Conservation (phyloP, 2,797 vertebrate species). For the Danionella dracula region DNA sequence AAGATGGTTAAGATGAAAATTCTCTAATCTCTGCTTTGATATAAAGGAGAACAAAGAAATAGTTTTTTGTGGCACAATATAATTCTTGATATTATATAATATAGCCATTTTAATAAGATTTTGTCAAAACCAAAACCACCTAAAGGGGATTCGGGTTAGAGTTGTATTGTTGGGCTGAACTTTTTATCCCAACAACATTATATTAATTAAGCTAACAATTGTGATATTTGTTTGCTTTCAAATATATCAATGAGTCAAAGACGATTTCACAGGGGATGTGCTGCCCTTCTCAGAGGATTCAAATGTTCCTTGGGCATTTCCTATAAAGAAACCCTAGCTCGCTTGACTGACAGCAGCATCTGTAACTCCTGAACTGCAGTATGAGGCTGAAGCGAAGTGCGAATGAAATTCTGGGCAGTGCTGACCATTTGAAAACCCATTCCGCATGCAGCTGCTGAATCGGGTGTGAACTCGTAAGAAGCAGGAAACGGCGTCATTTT, state of each 20-base stretch:
- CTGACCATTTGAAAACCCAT: neutral
- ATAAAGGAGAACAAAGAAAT: no score
- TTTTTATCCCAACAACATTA: no score
- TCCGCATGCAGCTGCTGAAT: constrained; percentile 9
- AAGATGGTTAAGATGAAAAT: no score
- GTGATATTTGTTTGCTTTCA: no score
- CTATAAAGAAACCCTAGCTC: constrained; percentile 9
- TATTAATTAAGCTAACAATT: no score
- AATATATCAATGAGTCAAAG: neutral
- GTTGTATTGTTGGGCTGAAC: no score
- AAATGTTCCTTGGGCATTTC: constrained; percentile 32
- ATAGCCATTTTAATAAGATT: no score
- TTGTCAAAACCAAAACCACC: no score
- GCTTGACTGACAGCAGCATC: constrained; percentile 33
- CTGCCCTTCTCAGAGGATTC: constrained; percentile 2
- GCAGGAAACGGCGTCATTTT: neutral
- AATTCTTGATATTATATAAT: no score
- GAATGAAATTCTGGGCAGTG: neutral
- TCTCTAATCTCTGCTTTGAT: no score
- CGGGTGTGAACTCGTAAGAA: neutral
- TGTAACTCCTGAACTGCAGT: constrained; percentile 1
- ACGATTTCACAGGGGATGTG: neutral
- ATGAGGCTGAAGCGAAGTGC: neutral
- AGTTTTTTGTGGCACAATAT: no score
- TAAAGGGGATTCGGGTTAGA: no score